Base-by-base conservation (phyloP, 1,140 invertebrate genomes). In the Delia radicum region DNA sequence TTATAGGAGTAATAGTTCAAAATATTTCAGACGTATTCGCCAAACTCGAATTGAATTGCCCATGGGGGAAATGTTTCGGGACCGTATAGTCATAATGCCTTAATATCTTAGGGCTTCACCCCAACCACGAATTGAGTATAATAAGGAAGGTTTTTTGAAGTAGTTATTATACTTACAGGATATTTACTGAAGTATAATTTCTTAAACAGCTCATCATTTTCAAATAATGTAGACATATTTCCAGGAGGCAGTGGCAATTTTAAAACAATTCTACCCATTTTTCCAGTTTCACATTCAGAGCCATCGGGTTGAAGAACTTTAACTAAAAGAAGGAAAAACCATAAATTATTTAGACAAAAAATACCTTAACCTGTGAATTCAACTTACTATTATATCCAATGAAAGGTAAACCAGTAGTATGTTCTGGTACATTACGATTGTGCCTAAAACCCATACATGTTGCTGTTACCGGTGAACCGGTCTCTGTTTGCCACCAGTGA, bases 401-500 rank as follows among this genome's bases (percentile, higher is more conserved):
- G 76, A 95, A 89, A 0, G 94, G 91, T 84, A 93, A 89, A 5
- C 94, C 94, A 1, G 93, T 90, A 5, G 90, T 90, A 77, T 90
- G 90, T 75, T 91, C 92, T 5, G 91, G 90, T 2, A 93, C 91
- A 77, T 88, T 89, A 27, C 87, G 80, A 74, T 72, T 86, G 28
- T 87, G 90, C 5, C 91, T 91, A 8, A 95, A 89, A 3, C 95
- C 95, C 12, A 94, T 79, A 85, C 94, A 96, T 0, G 92, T 91
- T 0, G 94, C 92, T 0, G 95, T 96, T 13, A 98, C 94, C 0
- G 95, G 91, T 77, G 95, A 95, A 0, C 96, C 96, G 0, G 95
- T 95, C 88, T 98, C 96, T 46, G 84, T 97, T 87, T 98, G 96
- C 96, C 96, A 98, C 96, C 96, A 98, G 83, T 98, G 93, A 85